These are phyloP conservation scores for Candoia aspera DNA, from an alignment of 2,113 vertebrate species.

Conservation along the genomic window DNA sequence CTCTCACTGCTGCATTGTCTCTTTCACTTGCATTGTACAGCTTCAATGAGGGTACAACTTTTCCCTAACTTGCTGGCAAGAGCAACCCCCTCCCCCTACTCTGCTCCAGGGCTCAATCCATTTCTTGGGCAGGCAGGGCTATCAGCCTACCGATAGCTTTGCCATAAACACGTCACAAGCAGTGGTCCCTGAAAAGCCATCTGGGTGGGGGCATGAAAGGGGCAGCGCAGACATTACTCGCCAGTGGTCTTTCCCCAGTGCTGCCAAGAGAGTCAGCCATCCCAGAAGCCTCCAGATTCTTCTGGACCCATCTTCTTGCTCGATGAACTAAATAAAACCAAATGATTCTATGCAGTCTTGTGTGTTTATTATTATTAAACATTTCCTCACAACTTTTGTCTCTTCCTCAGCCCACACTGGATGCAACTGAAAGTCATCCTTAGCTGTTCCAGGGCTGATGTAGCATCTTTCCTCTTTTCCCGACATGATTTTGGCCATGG, in stretches of 20 bases:
- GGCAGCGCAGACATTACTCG: background rate
- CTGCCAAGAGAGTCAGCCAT: background rate
- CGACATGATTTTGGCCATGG: background rate
- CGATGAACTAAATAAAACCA: slow-evolving; percentile 22
- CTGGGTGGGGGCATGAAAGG: background rate
- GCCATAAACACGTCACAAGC: background rate
- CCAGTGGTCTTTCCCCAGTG: background rate
- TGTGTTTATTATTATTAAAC: background rate
- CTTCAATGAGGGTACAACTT: background rate
- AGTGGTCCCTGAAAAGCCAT: background rate
- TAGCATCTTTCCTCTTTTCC: background rate
- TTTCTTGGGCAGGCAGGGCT: background rate
- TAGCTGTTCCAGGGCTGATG: background rate
- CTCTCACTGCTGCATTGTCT: background rate
- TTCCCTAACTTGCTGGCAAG: background rate
- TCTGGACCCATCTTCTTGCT: slow-evolving; percentile 10
- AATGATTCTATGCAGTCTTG: background rate
- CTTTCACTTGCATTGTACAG: background rate
- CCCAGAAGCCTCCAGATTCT: background rate
- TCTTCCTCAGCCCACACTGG: background rate
- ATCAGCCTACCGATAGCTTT: background rate
- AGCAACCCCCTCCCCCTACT: background rate
- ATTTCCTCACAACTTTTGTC: background rate
- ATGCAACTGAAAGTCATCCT: background rate
- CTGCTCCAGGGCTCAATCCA: background rate